A percentile compares a stretch with the other conserved stretches of the same genome.
Conservation (phyloP, 1,140 invertebrate genomes). For the Druon quercuslanigerum region DNA sequence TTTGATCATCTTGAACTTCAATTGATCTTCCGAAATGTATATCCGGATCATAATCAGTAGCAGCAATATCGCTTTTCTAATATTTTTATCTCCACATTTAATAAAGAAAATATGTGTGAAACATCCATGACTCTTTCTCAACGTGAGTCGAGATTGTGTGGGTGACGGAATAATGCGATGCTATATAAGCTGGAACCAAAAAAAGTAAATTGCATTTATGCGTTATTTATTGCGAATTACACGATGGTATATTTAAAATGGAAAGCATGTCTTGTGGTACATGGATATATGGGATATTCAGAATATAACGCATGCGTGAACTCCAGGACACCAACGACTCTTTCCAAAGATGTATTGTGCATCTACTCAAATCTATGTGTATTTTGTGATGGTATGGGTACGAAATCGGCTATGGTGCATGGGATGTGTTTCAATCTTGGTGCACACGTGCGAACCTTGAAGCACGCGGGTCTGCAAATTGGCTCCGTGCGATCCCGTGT, state of each 20-base stretch:
- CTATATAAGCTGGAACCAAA: slow-evolving; percentile 28
- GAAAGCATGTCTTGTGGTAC: slow-evolving; percentile 71
- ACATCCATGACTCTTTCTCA: not conserved
- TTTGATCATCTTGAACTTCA: too few relatives aligned
- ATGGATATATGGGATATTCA: slow-evolving; percentile 75
- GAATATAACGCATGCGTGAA: slow-evolving; percentile 72
- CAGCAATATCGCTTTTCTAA: too few relatives aligned
- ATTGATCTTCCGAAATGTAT: too few relatives aligned
- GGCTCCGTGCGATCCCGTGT: slow-evolving; percentile 51
- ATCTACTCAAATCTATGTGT: slow-evolving; percentile 40
- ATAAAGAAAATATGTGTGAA: too few relatives aligned
- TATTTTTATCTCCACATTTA: too few relatives aligned
- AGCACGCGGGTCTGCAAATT: slow-evolving; percentile 55
- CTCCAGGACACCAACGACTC: slow-evolving; percentile 45
- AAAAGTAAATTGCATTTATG: slow-evolving; percentile 75
- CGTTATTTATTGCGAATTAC: slow-evolving; percentile 77
- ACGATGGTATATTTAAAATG: slow-evolving; percentile 76
- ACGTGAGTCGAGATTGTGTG: not conserved
- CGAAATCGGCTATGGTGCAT: not conserved
- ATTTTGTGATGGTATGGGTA: slow-evolving; percentile 33
- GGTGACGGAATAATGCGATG: slow-evolving; percentile 2
- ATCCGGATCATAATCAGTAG: too few relatives aligned
- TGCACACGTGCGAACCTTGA: slow-evolving; percentile 55
- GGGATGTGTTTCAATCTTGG: slow-evolving; percentile 20
- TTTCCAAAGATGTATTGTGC: slow-evolving; percentile 51